Evolutionary conservation across 2,113 vertebrate species (phyloP), one percentile per base, ranked within the genome.

Genomic region (Eretmochelys imbricata): DNA sequence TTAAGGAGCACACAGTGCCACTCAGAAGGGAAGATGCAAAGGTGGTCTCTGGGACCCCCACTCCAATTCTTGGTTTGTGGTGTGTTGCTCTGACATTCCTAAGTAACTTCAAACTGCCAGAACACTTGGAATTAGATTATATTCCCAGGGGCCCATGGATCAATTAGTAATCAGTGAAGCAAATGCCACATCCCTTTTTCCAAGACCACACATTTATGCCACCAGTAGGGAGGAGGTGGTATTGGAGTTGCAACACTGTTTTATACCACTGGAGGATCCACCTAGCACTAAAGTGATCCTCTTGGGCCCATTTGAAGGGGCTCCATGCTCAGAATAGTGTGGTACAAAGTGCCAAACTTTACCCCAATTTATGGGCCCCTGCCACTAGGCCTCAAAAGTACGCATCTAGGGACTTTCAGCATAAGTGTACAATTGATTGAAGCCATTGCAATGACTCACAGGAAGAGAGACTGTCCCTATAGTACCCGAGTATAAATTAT

Each of bases 1-100:
- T 10, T 16, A 80, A 38, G 83, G 4, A 35, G 49, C 93, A 87
- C 22, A 1, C 69, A 38, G 62, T 38, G 22, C 53, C 0, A 0
- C 50, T 65, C 62, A n/a, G 38, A 31, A 24, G 53, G 55, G 55
- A 22, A 76, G 38, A 12, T 46, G 38, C 51, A 88, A 59, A 96
- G 76, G 89, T 22, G 24, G 55, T 42, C 13, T 89, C 42, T 7
- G 8, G 2, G 25, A 78, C 88, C 82, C 75, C 75, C 53, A 19
- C 29, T 17, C 31, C 16, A 87, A 0, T 29, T 27, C 7, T 84
- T 89, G 72, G 38, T 5, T 2, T 1, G 12, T 79, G 27, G 29
- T 55, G 2, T 0, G 10, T 57, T 87, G 57, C 62, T 91, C 50
- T 69, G 31, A 69, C n/a, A n/a, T n/a, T 69, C 62, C 35, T 42